Percentiles rank a stretch among this genome's conserved stretches.
These are phyloP conservation scores for Tachysurus vachellii DNA, from an alignment of 2,113 vertebrate genomes.

Conservation along the genomic window DNA sequence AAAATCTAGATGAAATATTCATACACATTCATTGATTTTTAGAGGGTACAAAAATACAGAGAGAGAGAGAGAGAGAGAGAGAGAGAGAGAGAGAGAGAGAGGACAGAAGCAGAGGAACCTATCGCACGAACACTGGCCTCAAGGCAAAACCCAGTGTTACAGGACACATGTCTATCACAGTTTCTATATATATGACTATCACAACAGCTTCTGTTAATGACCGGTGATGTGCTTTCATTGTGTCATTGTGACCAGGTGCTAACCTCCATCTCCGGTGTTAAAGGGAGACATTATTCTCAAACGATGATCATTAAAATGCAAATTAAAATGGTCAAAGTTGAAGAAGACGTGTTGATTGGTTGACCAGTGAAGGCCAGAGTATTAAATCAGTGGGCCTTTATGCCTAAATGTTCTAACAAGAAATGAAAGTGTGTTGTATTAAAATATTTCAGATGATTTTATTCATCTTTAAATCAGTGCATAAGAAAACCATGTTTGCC, in stretches of 20 bases:
- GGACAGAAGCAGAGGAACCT: background rate
- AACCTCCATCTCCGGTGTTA: background rate
- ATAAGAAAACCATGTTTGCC: background rate
- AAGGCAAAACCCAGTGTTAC: background rate
- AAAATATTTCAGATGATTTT: background rate
- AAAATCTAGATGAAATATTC: background rate
- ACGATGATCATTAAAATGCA: background rate
- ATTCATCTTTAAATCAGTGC: background rate
- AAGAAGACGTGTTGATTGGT: background rate
- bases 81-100: background rate
- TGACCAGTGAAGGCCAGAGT: background rate
- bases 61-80: background rate
- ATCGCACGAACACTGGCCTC: background rate
- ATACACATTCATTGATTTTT: background rate
- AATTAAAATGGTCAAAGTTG: constrained; percentile 4
- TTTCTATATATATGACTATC: background rate
- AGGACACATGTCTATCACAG: background rate
- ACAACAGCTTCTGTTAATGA: background rate
- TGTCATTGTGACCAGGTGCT: background rate
- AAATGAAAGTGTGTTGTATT: background rate
- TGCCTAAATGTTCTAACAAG: background rate
- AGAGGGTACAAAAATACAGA: background rate
- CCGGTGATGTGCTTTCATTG: background rate
- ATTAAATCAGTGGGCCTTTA: background rate
- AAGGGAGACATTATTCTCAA: background rate